Base-by-base conservation (phyloP, 2,113 vertebrate genomes). In the Fukomys damarensis region DNA sequence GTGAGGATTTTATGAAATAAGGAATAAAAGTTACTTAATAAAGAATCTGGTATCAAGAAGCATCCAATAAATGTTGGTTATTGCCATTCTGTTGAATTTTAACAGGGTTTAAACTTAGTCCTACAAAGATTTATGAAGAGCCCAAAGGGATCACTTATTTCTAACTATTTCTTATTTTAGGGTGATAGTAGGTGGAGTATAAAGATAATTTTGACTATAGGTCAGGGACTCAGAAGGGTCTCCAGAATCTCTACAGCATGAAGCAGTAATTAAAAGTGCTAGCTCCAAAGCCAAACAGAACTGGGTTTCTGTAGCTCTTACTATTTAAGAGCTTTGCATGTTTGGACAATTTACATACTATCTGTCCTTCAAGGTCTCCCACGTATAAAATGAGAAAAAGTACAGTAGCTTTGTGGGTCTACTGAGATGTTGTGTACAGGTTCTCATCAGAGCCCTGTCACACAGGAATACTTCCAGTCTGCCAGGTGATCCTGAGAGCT, bases 131-230 rank as follows among this genome's bases (percentile, higher is more conserved):
- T 79, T 91, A 86, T 35, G 14, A 89, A 94, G 19, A 63, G 7
- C n/a, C 49, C 38, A 17, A 76, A 86, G n/a, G 49, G 32, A 63
- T 92, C n/a, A 65, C n/a, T 70, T 83, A 93, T 68, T 83, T 95
- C 66, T 86, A 85, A 86, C 38, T 85, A 14, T 17, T 32, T 35
- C 74, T 61, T 22, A 17, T 61, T 89, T 94, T 49, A 63, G 54
- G n/a, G 28, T 46, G 58, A 86, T 30, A 32, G 1, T 46, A 76
- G 20, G 20, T 61, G 35, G 0, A 11, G 26, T 4, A 61, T 1
- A n/a, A 54, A 16, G 24, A 49, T 14, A 81, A 11, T 79, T 63
- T 7, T 22, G 61, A 95, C 8, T 26, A 43, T 1, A 54, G 22
- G 30, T 30, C 3, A 58, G 54, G n/a, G 24, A 28, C 28, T 63